A percentile compares a stretch with the other conserved stretches of the same genome.
Conservation (phyloP, 2,888 invertebrate genomes). For the Melieria omissa region DNA sequence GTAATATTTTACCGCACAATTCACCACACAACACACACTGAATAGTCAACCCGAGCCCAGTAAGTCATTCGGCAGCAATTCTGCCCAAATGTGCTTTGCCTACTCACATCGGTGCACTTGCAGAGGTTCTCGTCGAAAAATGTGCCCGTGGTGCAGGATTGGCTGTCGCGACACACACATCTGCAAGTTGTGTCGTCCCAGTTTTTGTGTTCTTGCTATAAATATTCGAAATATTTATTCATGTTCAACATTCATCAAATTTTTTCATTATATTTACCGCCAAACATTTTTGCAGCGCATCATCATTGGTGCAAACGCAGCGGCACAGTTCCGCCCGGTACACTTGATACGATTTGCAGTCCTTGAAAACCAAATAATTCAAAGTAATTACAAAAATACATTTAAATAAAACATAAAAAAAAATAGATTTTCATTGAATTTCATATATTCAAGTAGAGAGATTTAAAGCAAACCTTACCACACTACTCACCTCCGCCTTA, state of each 20-base stretch:
- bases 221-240: conserved; percentile 10
- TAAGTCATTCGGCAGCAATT: too few relatives aligned
- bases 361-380: conserved; percentile 52
- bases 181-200: conserved; percentile 73
- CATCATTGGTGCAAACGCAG: conserved; percentile 72
- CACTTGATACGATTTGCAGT: conserved; percentile 72
- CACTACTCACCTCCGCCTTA: conserved; percentile 63
- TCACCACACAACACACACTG: too few relatives aligned
- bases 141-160: conserved; percentile 73
- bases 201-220: conserved; percentile 68
- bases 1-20: too few relatives aligned
- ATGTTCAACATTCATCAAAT: not conserved
- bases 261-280: conserved; percentile 42
- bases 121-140: conserved; percentile 69
- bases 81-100: not conserved
- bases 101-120: conserved; percentile 53
- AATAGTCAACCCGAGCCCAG: too few relatives aligned
- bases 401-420: conserved; percentile 1
- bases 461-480: conserved; percentile 16
- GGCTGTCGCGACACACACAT: conserved; percentile 71
- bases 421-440: not conserved
- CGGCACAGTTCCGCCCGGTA: conserved; percentile 71
- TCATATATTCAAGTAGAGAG: not conserved
- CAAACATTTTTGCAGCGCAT: conserved; percentile 72
- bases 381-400: too few relatives aligned